These are phyloP conservation scores for Lypha dubia DNA, from an alignment of 2,888 invertebrate species.

Conservation along the genomic window DNA sequence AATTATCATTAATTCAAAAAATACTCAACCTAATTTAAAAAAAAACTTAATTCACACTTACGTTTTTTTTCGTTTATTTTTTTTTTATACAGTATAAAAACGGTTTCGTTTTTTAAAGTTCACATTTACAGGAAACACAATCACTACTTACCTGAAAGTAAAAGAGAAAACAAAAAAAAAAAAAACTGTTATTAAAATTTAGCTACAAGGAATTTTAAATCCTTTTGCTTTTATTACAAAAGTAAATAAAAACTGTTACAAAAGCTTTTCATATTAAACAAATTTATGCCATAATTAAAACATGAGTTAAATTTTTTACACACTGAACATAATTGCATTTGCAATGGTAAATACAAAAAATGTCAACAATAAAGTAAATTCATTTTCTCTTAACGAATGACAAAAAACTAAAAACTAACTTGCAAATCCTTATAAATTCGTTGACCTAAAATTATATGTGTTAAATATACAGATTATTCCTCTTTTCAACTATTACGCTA, in stretches of 20 bases:
- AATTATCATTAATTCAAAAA: too few species aligned
- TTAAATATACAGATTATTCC: background rate
- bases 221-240: background rate
- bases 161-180: background rate
- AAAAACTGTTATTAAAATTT: conserved; percentile 2
- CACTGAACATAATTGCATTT: conserved; percentile 17
- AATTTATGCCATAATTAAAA: conserved; percentile 26
- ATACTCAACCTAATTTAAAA: background rate
- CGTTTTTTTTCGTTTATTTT: background rate
- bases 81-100: background rate
- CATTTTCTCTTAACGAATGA: conserved; percentile 6
- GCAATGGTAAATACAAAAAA: background rate
- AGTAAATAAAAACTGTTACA: background rate
- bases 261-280: conserved; percentile 5
- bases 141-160: conserved; percentile 34
- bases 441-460: conserved; percentile 33
- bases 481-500: background rate
- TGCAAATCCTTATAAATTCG: conserved; percentile 18
- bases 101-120: background rate
- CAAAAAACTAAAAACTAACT: conserved; percentile 8
- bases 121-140: background rate
- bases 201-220: conserved; percentile 9
- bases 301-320: background rate
- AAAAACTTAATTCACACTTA: background rate
- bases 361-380: conserved; percentile 1